These are phyloP conservation scores for Venustaconcha ellipsiformis DNA, from an alignment of 1,140 invertebrate species.

Conservation along the genomic window DNA sequence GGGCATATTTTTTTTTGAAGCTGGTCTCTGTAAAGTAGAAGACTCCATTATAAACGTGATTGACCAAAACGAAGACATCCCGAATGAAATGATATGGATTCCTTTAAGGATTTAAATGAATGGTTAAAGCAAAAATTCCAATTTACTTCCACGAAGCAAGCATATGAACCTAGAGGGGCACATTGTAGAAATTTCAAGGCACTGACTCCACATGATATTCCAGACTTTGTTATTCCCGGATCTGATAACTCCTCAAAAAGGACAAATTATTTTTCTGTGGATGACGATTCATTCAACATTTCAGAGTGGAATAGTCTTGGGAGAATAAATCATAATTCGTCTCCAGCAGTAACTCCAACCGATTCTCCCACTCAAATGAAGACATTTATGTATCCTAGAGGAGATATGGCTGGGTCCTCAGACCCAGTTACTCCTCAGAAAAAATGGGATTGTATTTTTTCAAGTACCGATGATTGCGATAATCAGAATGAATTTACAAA, in stretches of 20 bases:
- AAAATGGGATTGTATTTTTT: slow-evolving; percentile 41
- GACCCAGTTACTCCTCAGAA: slow-evolving; percentile 54
- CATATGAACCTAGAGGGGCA: slow-evolving; percentile 1
- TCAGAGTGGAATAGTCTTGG: slow-evolving; percentile 20
- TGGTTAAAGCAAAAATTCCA: slow-evolving; percentile 59
- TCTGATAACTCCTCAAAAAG: slow-evolving; percentile 56
- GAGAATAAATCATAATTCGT: slow-evolving; percentile 10
- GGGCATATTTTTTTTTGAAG: too few species aligned
- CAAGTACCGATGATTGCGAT: slow-evolving; percentile 9
- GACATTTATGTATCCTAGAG: slow-evolving; percentile 13
- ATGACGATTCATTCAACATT: slow-evolving; percentile 37
- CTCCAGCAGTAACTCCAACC: slow-evolving; percentile 11
- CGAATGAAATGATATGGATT: slow-evolving; percentile 35
- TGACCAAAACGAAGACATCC: too few species aligned
- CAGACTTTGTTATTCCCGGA: slow-evolving; percentile 62
- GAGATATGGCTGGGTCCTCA: slow-evolving; percentile 23
- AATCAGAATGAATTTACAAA: slow-evolving; percentile 34
- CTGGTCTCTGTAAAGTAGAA: too few species aligned
- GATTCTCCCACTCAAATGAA: slow-evolving; percentile 6
- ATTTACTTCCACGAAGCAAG: background rate
- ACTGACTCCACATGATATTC: slow-evolving; percentile 57
- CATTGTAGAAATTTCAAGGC: slow-evolving; percentile 17
- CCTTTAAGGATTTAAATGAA: slow-evolving; percentile 55
- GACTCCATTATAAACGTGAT: too few species aligned
- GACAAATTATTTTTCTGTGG: slow-evolving; percentile 44